phyloP scores from a whole-genome alignment of 2,113 vertebrate genomes.

The Hipposideros armiger region DNA sequence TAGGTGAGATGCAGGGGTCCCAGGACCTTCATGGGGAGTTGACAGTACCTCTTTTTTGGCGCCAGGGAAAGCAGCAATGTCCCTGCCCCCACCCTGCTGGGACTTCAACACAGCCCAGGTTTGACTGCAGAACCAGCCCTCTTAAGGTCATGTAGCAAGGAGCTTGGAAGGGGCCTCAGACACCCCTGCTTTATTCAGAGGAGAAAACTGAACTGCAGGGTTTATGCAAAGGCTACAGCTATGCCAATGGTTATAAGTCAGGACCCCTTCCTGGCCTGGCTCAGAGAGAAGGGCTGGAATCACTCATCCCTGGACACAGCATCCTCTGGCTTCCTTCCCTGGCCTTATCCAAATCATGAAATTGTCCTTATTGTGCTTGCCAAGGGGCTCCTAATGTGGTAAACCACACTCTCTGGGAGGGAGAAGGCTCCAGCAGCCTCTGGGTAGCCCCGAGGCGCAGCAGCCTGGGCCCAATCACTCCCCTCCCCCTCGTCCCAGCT shows the following conservation, averaged over 20 bases:
- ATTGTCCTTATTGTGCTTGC: constrained; percentile 81
- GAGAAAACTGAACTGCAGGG: not conserved
- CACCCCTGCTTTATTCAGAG: not conserved
- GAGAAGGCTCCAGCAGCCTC: constrained; percentile 62
- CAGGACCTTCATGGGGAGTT: too few relatives aligned
- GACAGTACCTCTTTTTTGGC: not conserved
- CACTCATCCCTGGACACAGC: not conserved
- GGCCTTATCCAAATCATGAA: constrained; percentile 74
- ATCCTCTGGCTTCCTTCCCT: not conserved
- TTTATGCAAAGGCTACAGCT: not conserved
- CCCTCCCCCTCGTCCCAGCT: not conserved
- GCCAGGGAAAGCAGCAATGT: not conserved
- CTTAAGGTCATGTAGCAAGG: too few relatives aligned
- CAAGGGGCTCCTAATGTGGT: constrained; percentile 81
- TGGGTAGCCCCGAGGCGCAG: constrained; percentile 47
- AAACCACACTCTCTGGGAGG: constrained; percentile 78
- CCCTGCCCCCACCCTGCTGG: not conserved
- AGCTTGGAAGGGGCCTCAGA: not conserved
- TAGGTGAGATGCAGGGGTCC: not conserved
- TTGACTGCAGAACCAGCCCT: not conserved
- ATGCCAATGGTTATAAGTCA: rapidly evolving
- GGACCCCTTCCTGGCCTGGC: not conserved
- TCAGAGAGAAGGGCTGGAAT: not conserved
- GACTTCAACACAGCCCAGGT: not conserved
- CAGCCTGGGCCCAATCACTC: not conserved